Base-by-base conservation (phyloP, 2,888 invertebrate genomes). In the Drosophila tripunctata region DNA sequence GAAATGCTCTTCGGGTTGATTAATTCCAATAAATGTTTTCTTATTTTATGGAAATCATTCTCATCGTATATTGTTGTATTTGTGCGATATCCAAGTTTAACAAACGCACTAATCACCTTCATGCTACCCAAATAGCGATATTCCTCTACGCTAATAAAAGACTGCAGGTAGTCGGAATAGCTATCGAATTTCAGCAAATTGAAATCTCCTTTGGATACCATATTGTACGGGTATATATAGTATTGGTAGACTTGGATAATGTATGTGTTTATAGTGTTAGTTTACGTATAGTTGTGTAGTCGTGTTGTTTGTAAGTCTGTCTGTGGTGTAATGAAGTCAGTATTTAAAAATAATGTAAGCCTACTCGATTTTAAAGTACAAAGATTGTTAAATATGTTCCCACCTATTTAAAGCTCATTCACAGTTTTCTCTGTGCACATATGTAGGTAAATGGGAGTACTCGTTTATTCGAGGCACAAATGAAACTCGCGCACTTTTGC, bases 131-230 rank as follows among this genome's bases (percentile, higher is more conserved):
- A 91, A 87, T 95, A 96, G 69, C 94, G 93, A n/a, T 96, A 92
- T 91, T 97, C 97, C 64, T 93, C 92, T 2, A 93, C 91, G 15
- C 94, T 95, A 41, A 96, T 94, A 54, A 96, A 93, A 0, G 96
- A 96, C 87, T 96, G 95, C 75, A 97, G 90, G 90, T 97, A 97
- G 36, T 96, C 95, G 67, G 96, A 95, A 92, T 96, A 97, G 2
- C 68, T 78, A 0, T 69, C 61, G 51, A 86, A 90, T 8, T 88
- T 82, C 8, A 89, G 60, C n/a, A 89, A 63, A 36, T 27, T 69
- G 12, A 62, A 73, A 36, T 81, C 77, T 0, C 44, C 33, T 24
- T 36, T 56, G 0, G n/a, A 0, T 2, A 21, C 17, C 58, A 69
- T 71, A 19, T 7, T 58, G 0, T 8, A n/a, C 8, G 3, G n/a